Conservation (phyloP, 2,797 vertebrate species). For the Pteronotus mesoamericanus region DNA sequence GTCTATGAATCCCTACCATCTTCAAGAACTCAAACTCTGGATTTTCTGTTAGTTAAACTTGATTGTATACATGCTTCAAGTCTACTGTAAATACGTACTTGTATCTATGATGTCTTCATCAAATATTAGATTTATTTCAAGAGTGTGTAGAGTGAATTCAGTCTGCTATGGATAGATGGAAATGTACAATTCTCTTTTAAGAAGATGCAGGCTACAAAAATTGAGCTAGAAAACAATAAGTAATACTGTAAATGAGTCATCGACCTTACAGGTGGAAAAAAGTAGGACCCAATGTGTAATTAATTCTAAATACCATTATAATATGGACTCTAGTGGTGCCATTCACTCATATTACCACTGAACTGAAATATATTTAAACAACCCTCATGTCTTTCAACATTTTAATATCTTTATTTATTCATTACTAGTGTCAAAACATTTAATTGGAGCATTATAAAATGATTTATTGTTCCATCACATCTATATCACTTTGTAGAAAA, state of each 20-base stretch:
- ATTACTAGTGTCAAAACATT: neutral
- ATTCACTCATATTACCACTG: neutral
- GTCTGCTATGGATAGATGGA: neutral
- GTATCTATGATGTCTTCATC: neutral
- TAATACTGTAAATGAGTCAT: neutral
- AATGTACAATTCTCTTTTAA: neutral
- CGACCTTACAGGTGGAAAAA: constrained; percentile 13
- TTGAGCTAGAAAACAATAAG: neutral
- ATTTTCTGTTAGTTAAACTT: neutral
- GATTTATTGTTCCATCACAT: constrained; percentile 49
- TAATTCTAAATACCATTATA: neutral
- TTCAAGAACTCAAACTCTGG: neutral
- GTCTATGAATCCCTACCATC: neutral
- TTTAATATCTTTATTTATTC: constrained; percentile 19
- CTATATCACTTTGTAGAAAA: constrained; percentile 41
- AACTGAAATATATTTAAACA: neutral
- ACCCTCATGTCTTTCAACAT: neutral
- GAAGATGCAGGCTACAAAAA: neutral
- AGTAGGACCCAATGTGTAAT: neutral
- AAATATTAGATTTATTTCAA: neutral
- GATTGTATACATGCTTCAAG: neutral
- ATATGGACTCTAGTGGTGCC: neutral
- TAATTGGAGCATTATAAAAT: neutral
- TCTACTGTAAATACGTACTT: neutral
- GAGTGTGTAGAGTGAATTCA: neutral